Conservation (phyloP, 2,888 invertebrate species). For the Apocheima hispidaria region DNA sequence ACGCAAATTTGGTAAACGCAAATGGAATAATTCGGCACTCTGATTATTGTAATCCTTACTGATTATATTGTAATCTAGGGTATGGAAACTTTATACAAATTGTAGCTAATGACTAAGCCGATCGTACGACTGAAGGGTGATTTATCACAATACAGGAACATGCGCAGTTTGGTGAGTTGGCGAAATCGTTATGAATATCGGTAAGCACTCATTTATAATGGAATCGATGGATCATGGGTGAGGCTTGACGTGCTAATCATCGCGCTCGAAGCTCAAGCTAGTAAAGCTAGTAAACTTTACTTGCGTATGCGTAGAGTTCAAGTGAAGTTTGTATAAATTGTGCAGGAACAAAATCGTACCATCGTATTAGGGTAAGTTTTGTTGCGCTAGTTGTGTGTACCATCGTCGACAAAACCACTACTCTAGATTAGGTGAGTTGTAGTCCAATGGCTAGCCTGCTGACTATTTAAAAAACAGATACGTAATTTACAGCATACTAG, state of each 20-base stretch:
- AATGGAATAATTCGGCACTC: no score
- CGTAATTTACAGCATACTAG: no score
- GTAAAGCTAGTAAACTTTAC: neutral
- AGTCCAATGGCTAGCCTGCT: no score
- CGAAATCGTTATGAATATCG: conserved; percentile 30
- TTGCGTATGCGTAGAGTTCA: no score
- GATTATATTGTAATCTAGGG: conserved; percentile 44
- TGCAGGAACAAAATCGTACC: no score
- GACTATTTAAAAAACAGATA: no score
- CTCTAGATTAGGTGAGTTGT: no score
- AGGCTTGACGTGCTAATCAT: conserved; percentile 11
- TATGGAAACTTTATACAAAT: conserved; percentile 64
- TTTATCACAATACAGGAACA: conserved; percentile 68
- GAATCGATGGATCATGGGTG: conserved; percentile 13
- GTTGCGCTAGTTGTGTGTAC: no score
- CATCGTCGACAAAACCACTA: no score
- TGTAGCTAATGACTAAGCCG: conserved; percentile 67
- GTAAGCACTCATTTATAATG: conserved; percentile 23
- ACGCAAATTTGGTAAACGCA: no score
- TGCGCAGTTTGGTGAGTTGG: conserved; percentile 39
- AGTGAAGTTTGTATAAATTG: no score
- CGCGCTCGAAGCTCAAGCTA: neutral
- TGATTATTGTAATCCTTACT: conserved; percentile 7
- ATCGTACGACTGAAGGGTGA: conserved; percentile 52
- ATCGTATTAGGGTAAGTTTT: no score